Conservation (phyloP, 1,140 invertebrate genomes). For the Agrypnia vestita region DNA sequence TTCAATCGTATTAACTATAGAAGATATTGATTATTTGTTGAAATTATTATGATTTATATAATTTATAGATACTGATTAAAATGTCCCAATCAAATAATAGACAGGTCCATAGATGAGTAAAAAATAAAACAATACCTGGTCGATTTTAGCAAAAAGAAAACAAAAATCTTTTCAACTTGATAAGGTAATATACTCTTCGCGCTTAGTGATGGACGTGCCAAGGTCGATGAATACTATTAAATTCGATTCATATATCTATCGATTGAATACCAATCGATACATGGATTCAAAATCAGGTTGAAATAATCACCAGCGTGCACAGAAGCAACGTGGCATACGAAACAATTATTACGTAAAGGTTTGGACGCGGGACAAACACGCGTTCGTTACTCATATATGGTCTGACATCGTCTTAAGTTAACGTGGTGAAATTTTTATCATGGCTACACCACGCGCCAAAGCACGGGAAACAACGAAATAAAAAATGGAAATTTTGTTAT, state of each 20-base stretch:
- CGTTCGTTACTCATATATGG: no score
- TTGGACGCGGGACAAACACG: background rate
- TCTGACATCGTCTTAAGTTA: background rate
- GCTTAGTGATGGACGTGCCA: background rate
- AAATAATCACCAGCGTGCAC: background rate
- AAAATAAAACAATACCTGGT: no score
- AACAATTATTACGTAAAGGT: background rate
- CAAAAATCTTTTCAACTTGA: no score
- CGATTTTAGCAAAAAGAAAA: no score
- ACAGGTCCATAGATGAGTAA: no score
- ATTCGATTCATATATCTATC: constrained; percentile 2
- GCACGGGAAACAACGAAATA: no score
- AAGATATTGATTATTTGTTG: no score
- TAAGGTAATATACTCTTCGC: background rate
- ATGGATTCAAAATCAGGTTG: background rate
- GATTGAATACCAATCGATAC: constrained; percentile 16
- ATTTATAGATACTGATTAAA: no score
- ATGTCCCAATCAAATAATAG: no score
- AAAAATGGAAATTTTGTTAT: no score
- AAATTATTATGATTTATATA: no score
- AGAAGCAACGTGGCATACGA: background rate
- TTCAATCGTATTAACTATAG: no score
- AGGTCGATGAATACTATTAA: constrained; percentile 8
- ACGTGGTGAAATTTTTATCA: background rate
- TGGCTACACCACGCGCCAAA: background rate